Percentiles rank a stretch among this genome's conserved stretches.
Conservation (phyloP, 2,113 vertebrate genomes). For the Podarcis cretensis region DNA sequence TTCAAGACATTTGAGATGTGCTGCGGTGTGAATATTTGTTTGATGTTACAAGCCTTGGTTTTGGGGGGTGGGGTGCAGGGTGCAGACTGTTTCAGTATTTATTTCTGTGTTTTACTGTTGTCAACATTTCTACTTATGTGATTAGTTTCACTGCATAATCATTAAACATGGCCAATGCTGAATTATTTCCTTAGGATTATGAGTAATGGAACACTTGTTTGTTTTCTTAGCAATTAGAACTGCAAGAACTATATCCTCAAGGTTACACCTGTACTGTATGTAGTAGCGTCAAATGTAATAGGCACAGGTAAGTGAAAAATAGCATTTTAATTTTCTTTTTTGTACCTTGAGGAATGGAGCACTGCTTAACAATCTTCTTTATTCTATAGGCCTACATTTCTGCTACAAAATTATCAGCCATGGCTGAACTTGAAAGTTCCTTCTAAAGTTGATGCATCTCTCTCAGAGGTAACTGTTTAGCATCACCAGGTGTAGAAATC, state of each 20-base stretch:
- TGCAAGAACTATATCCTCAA: conserved; percentile 89
- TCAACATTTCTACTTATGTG: background rate
- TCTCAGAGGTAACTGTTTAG: conserved; percentile 86
- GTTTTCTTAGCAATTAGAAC: conserved; percentile 74
- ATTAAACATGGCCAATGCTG: background rate
- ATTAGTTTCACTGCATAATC: accelerated
- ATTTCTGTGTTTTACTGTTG: background rate
- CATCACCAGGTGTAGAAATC: background rate
- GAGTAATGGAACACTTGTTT: background rate
- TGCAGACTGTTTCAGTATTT: background rate
- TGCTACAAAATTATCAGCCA: conserved; percentile 95
- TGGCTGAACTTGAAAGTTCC: conserved; percentile 93
- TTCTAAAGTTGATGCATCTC: conserved; percentile 93
- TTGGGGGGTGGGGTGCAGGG: background rate
- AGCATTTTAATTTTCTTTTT: background rate
- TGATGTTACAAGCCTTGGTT: background rate
- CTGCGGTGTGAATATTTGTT: background rate
- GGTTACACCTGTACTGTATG: conserved; percentile 94
- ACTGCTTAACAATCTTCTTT: background rate
- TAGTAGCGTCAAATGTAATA: conserved; percentile 92
- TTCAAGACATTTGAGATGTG: background rate
- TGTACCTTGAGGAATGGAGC: background rate
- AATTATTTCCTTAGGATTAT: accelerated
- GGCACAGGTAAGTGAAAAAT: conserved; percentile 86
- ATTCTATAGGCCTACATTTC: conserved; percentile 83